A percentile compares a stretch with the other conserved stretches of the same genome.
phyloP scores from a whole-genome alignment of 2,797 vertebrate genomes.

The Podarcis lilfordi region DNA sequence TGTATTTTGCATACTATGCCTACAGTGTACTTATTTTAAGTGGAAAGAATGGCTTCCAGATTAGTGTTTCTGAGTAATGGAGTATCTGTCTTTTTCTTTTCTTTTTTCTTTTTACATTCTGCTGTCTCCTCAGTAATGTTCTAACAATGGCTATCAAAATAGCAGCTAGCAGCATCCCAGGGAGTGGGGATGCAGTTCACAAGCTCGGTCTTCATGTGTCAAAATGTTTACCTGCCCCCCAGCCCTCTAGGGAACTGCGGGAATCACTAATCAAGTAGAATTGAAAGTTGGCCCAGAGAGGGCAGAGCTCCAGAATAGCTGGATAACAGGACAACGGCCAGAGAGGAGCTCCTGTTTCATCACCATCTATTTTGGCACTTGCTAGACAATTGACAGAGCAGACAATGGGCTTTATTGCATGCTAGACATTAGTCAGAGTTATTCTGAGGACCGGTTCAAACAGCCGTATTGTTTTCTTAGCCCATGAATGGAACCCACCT shows the following conservation, averaged over 20 bases:
- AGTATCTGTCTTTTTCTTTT: not conserved
- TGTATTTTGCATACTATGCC: not conserved
- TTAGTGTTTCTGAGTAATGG: conserved; percentile 22
- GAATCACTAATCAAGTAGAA: conserved; percentile 56
- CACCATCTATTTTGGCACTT: conserved; percentile 53
- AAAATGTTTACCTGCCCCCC: conserved; percentile 22
- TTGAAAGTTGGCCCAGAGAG: conserved; percentile 41
- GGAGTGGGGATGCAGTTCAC: not conserved
- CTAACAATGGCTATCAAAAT: not conserved
- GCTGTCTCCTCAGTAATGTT: not conserved
- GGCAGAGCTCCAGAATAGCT: conserved; percentile 31
- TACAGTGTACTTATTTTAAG: not conserved
- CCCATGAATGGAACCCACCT: not conserved
- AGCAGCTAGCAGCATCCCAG: conserved; percentile 28
- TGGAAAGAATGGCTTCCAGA: not conserved
- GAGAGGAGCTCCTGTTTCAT: conserved; percentile 59
- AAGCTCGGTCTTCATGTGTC: conserved; percentile 38
- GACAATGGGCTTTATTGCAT: conserved; percentile 37
- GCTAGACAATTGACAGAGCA: conserved; percentile 49
- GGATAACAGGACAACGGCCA: conserved; percentile 34
- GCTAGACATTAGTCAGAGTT: conserved; percentile 5
- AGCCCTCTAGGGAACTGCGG: conserved; percentile 7
- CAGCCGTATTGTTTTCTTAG: not conserved
- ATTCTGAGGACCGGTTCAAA: not conserved
- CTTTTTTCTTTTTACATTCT: too few species aligned